A percentile compares a stretch with the other conserved stretches of the same genome.
Conservation (phyloP, 2,113 vertebrate genomes). For the Etia nguti region DNA sequence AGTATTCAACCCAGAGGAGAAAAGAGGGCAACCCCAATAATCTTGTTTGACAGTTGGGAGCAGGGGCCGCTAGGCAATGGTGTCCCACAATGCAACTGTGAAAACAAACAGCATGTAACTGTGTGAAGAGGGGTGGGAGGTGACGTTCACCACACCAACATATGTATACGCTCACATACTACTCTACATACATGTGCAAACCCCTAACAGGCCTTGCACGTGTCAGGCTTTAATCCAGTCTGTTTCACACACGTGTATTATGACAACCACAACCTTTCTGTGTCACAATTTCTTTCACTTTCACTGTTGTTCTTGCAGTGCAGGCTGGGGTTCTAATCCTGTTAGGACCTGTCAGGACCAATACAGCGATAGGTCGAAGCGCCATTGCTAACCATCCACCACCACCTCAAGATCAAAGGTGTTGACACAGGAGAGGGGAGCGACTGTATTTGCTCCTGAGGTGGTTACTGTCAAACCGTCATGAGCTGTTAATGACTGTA, state of each 20-base stretch:
- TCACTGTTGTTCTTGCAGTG: slow-evolving; percentile 13
- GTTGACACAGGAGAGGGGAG: slow-evolving; percentile 41
- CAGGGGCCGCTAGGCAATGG: slow-evolving; percentile 35
- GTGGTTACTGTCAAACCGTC: slow-evolving; percentile 34
- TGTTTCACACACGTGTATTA: slow-evolving; percentile 15
- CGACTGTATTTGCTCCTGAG: slow-evolving; percentile 23
- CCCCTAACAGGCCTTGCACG: slow-evolving; percentile 11
- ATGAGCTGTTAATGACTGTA: neutral
- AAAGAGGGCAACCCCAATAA: slow-evolving; percentile 52
- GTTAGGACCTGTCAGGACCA: slow-evolving; percentile 61
- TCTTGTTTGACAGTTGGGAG: slow-evolving; percentile 69
- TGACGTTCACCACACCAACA: slow-evolving; percentile 24
- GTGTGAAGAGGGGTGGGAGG: slow-evolving; percentile 29
- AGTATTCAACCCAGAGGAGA: neutral
- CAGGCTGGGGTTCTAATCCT: slow-evolving; percentile 50
- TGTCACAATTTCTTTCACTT: slow-evolving; percentile 1
- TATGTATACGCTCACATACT: neutral
- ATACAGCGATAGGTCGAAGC: slow-evolving; percentile 53
- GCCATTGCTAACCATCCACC: neutral
- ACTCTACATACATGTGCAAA: neutral
- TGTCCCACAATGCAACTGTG: slow-evolving; percentile 67
- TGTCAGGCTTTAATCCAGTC: slow-evolving; percentile 32
- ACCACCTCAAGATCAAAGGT: neutral
- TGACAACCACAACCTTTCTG: slow-evolving; percentile 36
- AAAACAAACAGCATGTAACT: slow-evolving; percentile 64